These are phyloP conservation scores for Salpingus planirostris DNA, from an alignment of 2,888 invertebrate genomes.

Conservation along the genomic window DNA sequence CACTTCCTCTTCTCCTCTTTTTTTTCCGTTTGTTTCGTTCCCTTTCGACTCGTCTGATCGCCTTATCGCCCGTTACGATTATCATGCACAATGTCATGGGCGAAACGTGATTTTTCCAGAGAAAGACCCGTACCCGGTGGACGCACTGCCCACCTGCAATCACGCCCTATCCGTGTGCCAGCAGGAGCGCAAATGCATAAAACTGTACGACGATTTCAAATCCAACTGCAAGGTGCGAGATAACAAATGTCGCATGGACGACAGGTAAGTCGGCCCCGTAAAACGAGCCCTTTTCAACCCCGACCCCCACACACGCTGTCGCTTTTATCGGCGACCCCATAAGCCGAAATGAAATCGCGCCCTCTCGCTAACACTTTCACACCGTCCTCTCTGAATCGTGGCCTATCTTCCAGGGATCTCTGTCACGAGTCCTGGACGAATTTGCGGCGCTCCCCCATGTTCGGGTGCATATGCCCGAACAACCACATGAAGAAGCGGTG, in stretches of 20 bases:
- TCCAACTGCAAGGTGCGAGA: conserved; percentile 78
- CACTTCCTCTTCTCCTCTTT: conserved; percentile 22
- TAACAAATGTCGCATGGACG: conserved; percentile 82
- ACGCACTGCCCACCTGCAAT: conserved; percentile 82
- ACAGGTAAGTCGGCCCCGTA: conserved; percentile 39
- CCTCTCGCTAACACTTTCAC: conserved; percentile 7
- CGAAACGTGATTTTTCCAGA: conserved; percentile 59
- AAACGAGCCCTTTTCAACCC: conserved; percentile 11
- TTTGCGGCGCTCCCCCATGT: conserved; percentile 77
- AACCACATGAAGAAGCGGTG: conserved; percentile 84
- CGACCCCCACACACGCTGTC: conserved; percentile 4
- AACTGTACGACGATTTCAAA: conserved; percentile 79
- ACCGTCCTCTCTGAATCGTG: conserved; percentile 5
- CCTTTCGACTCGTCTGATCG: conserved; percentile 44
- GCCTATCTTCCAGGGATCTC: conserved; percentile 54
- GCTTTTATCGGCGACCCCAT: too few species aligned
- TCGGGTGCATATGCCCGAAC: conserved; percentile 88
- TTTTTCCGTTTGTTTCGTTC: too few species aligned
- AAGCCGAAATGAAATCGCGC: conserved; percentile 12
- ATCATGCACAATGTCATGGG: too few species aligned
- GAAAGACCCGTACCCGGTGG: conserved; percentile 82
- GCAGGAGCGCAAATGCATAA: conserved; percentile 70
- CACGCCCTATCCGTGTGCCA: conserved; percentile 81
- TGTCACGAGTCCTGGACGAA: conserved; percentile 86
- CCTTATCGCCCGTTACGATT: conserved; percentile 45